These are phyloP conservation scores for Maconellicoccus hirsutus DNA, from an alignment of 1,140 invertebrate species.

Conservation along the genomic window DNA sequence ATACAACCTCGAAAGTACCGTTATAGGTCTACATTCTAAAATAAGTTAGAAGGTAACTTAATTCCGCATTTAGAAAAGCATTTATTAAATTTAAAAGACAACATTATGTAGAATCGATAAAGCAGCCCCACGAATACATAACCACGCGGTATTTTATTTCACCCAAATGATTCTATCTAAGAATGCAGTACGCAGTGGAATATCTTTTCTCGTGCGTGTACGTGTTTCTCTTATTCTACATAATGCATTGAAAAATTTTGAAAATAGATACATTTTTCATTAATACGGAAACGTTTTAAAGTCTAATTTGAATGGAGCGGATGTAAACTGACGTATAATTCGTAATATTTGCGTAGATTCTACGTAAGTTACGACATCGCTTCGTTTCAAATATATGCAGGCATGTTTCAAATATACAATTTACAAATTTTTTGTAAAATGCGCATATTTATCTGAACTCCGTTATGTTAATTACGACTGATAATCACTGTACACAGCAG, in stretches of 20 bases:
- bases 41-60: not conserved
- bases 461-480: too few relatives aligned
- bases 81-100: constrained; percentile 6
- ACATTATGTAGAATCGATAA: constrained; percentile 1
- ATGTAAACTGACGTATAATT: too few relatives aligned
- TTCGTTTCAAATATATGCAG: too few relatives aligned
- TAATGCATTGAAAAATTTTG: too few relatives aligned
- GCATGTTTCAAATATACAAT: too few relatives aligned
- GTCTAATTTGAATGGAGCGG: not conserved
- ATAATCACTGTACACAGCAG: too few relatives aligned
- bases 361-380: too few relatives aligned
- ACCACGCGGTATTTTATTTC: not conserved
- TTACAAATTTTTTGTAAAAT: too few relatives aligned
- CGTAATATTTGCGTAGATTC: too few relatives aligned
- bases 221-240: not conserved
- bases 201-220: not conserved
- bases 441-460: too few relatives aligned
- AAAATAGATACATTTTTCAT: not conserved
- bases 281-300: not conserved
- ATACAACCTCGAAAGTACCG: too few relatives aligned
- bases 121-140: not conserved
- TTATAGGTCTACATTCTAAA: not conserved
- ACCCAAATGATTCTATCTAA: not conserved
- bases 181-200: not conserved
- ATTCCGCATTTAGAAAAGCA: not conserved